A percentile compares a stretch with the other conserved stretches of the same genome.
These are phyloP conservation scores for Acropora tenuis DNA, from an alignment of 64 coral and sea anemone genomes.

Conservation along the genomic window DNA sequence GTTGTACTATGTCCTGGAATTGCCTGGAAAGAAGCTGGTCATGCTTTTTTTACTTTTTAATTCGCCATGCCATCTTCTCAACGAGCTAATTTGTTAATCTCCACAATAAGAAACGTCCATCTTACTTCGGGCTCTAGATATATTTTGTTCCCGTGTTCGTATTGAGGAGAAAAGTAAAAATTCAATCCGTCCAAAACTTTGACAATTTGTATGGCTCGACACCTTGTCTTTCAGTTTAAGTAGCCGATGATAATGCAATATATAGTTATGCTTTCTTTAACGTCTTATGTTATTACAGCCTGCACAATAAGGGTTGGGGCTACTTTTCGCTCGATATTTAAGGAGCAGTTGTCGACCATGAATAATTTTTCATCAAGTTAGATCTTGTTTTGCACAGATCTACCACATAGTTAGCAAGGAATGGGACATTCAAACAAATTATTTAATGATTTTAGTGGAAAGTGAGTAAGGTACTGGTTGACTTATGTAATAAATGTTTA, in stretches of 20 bases:
- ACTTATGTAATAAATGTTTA: not conserved
- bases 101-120: not conserved
- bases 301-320: not conserved
- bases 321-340: not conserved
- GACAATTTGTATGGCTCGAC: not conserved
- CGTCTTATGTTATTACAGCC: not conserved
- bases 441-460: too few species aligned
- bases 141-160: not conserved
- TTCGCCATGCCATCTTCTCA: not conserved
- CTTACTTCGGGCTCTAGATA: too few species aligned
- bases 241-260: constrained; percentile 10
- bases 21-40: not conserved
- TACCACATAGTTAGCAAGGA: too few species aligned
- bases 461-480: too few species aligned
- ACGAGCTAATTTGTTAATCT: not conserved
- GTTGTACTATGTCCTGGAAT: not conserved
- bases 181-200: not conserved
- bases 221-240: constrained; percentile 12
- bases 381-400: too few species aligned
- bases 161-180: not conserved
- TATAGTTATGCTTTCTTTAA: constrained; percentile 22
- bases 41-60: not conserved
- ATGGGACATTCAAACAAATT: too few species aligned
- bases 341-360: not conserved
- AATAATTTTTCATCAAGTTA: not conserved